Evolutionary conservation across 2,888 invertebrate genomes (phyloP).

Genomic region (Thysanoteuthis rhombus): DNA sequence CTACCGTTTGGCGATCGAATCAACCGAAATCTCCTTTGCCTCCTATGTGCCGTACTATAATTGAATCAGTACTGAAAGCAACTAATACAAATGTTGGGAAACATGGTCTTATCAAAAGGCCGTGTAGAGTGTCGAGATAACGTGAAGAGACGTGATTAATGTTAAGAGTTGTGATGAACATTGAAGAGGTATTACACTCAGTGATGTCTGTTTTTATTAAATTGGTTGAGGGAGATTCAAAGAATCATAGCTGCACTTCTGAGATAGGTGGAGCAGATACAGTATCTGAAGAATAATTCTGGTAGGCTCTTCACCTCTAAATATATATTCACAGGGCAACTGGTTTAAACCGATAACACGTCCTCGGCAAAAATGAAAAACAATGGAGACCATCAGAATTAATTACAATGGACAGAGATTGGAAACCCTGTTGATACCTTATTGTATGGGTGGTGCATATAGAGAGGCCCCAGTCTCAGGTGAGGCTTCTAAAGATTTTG

Average conservation of each 20-base stretch:
- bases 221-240: background rate
- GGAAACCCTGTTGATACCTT: too few species aligned
- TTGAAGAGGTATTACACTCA: background rate
- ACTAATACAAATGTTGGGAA: background rate
- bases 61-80: background rate
- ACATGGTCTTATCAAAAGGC: background rate
- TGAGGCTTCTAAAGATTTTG: too few species aligned
- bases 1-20: background rate
- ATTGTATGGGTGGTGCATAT: too few species aligned
- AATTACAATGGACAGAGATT: too few species aligned
- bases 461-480: too few species aligned
- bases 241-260: background rate
- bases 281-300: background rate
- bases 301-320: background rate
- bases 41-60: background rate
- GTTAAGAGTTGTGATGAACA: background rate
- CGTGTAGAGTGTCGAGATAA: background rate
- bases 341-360: background rate
- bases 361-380: background rate
- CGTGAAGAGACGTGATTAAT: background rate
- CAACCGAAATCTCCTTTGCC: background rate
- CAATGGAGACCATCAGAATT: background rate
- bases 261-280: background rate
- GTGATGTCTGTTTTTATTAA: background rate
- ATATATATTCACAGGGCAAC: background rate